These are phyloP conservation scores for Otolemur garnettii DNA, from an alignment of 2,113 vertebrate genomes.

Conservation along the genomic window DNA sequence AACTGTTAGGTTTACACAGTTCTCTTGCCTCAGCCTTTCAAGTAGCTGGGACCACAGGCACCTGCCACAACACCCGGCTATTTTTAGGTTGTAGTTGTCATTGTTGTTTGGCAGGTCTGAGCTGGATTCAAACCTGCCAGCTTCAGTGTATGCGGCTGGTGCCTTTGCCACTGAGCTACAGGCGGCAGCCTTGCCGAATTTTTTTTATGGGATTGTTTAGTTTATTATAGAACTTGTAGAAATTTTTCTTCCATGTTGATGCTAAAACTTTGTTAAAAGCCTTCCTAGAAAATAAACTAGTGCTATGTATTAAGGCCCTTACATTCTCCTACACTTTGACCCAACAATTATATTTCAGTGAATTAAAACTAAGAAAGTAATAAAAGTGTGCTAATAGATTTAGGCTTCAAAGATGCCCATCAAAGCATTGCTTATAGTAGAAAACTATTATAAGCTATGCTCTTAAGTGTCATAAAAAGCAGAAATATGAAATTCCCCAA, in stretches of 20 bases:
- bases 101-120: no score
- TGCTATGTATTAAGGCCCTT: neutral
- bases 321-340: neutral
- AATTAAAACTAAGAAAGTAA: conserved; percentile 44
- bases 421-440: neutral
- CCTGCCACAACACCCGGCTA: no score
- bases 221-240: neutral
- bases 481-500: conserved; percentile 39
- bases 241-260: neutral
- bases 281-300: neutral
- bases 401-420: conserved; percentile 2
- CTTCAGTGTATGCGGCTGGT: no score
- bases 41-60: no score
- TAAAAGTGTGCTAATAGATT: neutral
- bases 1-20: no score
- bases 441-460: neutral
- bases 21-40: no score
- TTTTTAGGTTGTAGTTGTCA: no score
- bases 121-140: no score
- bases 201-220: neutral
- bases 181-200: neutral
- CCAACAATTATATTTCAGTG: neutral
- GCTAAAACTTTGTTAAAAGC: neutral
- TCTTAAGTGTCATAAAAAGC: neutral
- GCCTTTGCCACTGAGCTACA: no score